Evolutionary conservation across 2,888 invertebrate species (phyloP), one percentile per base, ranked within the genome.

Genomic region (Invenusta paracnida): DNA sequence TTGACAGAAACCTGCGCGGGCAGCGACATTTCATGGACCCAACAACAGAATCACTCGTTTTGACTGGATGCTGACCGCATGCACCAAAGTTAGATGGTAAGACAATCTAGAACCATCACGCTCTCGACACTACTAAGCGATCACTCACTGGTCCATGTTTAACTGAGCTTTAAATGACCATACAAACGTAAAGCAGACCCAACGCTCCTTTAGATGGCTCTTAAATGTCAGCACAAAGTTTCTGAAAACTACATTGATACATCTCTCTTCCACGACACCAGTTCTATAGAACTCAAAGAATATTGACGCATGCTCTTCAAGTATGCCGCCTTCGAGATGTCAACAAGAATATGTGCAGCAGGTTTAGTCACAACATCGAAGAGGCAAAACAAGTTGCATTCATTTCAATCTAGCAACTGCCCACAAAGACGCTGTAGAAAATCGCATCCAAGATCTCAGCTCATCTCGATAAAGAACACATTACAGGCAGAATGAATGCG

Each of bases 341-440:
- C 73, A 5, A n/a, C 23, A 73, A 73, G 73, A 73, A 73, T 23
- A 73, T 73, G 17, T 73, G 73, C 73, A 73, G 73, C 73, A 73
- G 11, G 25, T 73, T 73, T 73, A 23, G 73, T n/a, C 73, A 73
- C 73, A 73, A 73, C 23, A 23, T 5, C 17, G 48, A 48, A 48
- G 48, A 48, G 48, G 48, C 48, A 73, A 73, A 73, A 73, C 73
- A 73, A 73, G 73, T 23, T 23, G 73, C 73, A 73, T 73, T 23
- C n/a, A n/a, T n/a, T n/a, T n/a, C 73, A 73, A 73, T 73, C 73
- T 73, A 73, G 73, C 5, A 73, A 73, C 73, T 73, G 73, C 73
- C 5, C 73, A 23, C 73, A 73, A 73, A n/a, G 17, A 73, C 25
- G 27, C 73, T 23, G 25, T 73, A 73, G 25, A 73, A 73, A 73